Evolutionary conservation across 2,888 invertebrate genomes (phyloP), one percentile per base, ranked within the genome.

Genomic region (Fissipunctia ypsillon): DNA sequence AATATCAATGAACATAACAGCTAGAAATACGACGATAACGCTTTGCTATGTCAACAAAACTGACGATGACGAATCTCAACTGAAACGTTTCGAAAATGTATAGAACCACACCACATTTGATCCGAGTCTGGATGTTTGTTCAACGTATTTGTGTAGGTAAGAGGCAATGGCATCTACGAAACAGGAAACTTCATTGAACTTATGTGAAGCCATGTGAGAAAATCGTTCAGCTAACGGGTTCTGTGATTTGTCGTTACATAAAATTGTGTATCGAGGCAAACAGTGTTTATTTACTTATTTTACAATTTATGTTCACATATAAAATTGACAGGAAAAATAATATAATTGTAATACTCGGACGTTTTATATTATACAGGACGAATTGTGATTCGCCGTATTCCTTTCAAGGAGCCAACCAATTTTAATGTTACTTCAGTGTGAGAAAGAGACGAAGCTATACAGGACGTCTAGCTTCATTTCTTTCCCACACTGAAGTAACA

Each of bases 141-240:
- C 14, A 56, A 3, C 31, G 41, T 67, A 57, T 50, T 74, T 77
- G 48, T 59, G 14, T 43, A 77, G 12, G n/a, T n/a, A n/a, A n/a
- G n/a, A n/a, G n/a, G 22, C 22, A 67, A 43, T 35, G 16, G 14
- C 19, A 50, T 31, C 7, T 50, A 14, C 56, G 31, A 35, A 45
- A 28, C n/a, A 54, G 60, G 28, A 35, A 73, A 63, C 25, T 52
- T 45, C 22, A 43, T 43, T n/a, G 43, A 41, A 61, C 41, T 1
- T 59, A 2, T 60, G 41, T 48, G n/a, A 57, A 72, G 22, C 25
- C 31, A 43, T 52, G 61, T 61, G 43, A 43, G 25, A 14, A 19
- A 43, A 73, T 43, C 19, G 25, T 75, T 60, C 35, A 43, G 22
- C 6, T 57, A 28, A 25, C 31, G 22, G 25, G 5, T 19, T 28